Base-by-base conservation (phyloP, 2,888 invertebrate genomes). In the Trilocha varians region DNA sequence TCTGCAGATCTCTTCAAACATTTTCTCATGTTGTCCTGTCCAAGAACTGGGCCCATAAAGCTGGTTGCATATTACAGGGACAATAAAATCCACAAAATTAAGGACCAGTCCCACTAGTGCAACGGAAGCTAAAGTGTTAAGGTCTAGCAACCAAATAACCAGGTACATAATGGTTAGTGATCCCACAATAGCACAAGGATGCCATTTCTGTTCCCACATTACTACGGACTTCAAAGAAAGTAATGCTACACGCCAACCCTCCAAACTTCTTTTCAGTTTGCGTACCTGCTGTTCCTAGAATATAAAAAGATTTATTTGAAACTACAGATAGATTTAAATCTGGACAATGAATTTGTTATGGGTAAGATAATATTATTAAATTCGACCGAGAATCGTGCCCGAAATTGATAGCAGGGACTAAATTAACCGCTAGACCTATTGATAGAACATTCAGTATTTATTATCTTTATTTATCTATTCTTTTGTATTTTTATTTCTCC, bases 191-290 rank as follows among this genome's bases (percentile, higher is more conserved):
- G 94, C 88, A 41, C 91, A 91, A 25, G 96, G 94, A 73, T 95
- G 92, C 89, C 93, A 93, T 49, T 91, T 91, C 59, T 94, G 92
- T 59, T 96, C 94, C 96, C 97, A 97, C 42, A 93, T 73, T 16
- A 94, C 75, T 15, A 94, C 75, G 0, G 91, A 91, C 63, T 92
- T 90, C 11, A 90, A 54, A 0, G 89, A 88, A 25, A 94, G 69
- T 40, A 94, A 83, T n/a, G 92, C 85, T 78, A 93, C 91, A 45
- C 93, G 89, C 91, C 92, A 94, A 34, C 90, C 89, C 63, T 93
- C 93, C 57, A 94, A 72, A 49, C 90, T 87, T 50, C 91, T 85
- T 64, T 91, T 92, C 41, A 94, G 65, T 63, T 89, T 91, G 60
- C 91, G 91, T 47, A 90, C 90, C 65, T 91, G 90, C 53, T 90